Evolutionary conservation across 2,797 vertebrate genomes (phyloP).

Genomic region (Sebastes vulpes): DNA sequence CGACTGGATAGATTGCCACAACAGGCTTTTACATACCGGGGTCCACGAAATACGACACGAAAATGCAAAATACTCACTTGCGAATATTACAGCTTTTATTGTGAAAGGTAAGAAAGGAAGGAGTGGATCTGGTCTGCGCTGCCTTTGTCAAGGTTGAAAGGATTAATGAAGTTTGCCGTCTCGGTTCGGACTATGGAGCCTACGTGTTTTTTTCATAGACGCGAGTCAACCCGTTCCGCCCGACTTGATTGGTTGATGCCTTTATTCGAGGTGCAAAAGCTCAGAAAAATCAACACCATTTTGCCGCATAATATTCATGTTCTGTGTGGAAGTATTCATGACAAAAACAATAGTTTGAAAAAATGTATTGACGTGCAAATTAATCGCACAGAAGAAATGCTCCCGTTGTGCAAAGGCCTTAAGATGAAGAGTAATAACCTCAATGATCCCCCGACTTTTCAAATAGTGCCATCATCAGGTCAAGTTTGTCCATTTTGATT

Average conservation of each 20-base stretch:
- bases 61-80: not conserved
- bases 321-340: not conserved
- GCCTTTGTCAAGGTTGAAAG: not conserved
- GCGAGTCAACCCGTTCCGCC: not conserved
- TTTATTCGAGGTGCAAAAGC: not conserved
- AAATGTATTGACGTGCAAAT: not conserved
- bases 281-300: not conserved
- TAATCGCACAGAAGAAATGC: not conserved
- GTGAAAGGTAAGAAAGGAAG: not conserved
- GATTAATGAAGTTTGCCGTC: not conserved
- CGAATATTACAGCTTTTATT: not conserved
- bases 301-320: rapidly evolving
- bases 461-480: not conserved
- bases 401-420: not conserved
- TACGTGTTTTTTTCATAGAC: not conserved
- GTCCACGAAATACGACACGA: not conserved
- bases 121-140: not conserved
- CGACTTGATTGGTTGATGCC: not conserved
- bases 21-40: too few species aligned
- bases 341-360: not conserved
- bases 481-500: not conserved
- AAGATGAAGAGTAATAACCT: not conserved
- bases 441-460: not conserved
- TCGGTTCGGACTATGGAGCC: not conserved
- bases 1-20: not conserved